phyloP scores from a whole-genome alignment of 1,140 invertebrate species.

The Lasioglossum albipes region DNA sequence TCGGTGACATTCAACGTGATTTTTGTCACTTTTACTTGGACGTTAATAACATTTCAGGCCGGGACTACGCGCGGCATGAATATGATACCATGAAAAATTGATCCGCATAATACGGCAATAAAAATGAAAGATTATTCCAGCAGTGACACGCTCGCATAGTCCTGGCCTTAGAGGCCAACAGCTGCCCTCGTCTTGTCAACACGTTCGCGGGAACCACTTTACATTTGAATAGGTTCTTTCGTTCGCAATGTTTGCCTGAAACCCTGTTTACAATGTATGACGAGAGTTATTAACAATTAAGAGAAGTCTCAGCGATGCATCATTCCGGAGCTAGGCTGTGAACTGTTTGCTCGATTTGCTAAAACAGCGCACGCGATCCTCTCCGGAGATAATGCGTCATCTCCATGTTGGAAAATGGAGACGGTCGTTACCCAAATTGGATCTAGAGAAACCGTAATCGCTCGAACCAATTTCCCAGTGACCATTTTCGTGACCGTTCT shows the following conservation, averaged over 20 bases:
- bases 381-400: background rate
- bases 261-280: too few species aligned
- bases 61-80: too few species aligned
- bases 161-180: background rate
- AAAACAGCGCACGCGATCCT: background rate
- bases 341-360: background rate
- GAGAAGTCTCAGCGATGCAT: background rate
- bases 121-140: too few species aligned
- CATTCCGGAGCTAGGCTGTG: background rate
- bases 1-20: background rate
- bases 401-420: background rate
- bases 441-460: background rate
- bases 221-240: background rate
- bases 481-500: constrained; percentile 1
- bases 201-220: background rate
- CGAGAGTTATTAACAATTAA: background rate
- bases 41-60: background rate
- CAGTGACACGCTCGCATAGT: too few species aligned
- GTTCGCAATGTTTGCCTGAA: background rate
- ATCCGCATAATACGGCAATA: too few species aligned
- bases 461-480: background rate
- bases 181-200: background rate
- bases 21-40: background rate
- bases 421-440: constrained; percentile 1
- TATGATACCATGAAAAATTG: too few species aligned